These are phyloP conservation scores for Peromyscus nudipes DNA, from an alignment of 2,797 vertebrate genomes.

Conservation along the genomic window DNA sequence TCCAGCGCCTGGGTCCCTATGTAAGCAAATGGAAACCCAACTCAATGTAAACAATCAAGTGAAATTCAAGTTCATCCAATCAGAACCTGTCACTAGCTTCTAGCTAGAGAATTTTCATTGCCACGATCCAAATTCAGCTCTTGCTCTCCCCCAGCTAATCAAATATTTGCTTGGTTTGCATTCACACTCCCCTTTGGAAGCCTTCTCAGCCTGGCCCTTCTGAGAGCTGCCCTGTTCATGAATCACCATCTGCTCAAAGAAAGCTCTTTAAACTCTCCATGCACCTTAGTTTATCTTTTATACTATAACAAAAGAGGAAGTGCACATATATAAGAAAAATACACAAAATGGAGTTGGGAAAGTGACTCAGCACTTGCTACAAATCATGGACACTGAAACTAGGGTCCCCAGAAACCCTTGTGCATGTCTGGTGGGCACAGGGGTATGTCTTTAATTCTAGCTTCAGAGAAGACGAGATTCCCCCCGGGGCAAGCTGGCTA, in stretches of 20 bases:
- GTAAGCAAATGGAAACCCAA: conserved; percentile 36
- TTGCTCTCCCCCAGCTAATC: neutral
- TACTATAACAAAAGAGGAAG: neutral
- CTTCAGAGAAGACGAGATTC: neutral
- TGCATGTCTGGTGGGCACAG: neutral
- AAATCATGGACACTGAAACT: neutral
- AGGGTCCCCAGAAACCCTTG: neutral
- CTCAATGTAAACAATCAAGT: conserved; percentile 1
- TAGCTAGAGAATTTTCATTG: neutral
- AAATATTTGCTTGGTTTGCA: conserved; percentile 26
- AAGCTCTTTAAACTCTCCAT: neutral
- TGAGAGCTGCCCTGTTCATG: neutral
- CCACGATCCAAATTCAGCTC: neutral
- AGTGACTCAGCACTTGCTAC: neutral
- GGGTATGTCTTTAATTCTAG: neutral
- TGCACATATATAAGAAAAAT: neutral
- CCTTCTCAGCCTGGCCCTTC: neutral
- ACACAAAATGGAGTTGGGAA: neutral
- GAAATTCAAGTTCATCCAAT: neutral
- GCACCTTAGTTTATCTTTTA: neutral
- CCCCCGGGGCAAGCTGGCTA: neutral
- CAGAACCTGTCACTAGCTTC: neutral
- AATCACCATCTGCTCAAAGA: neutral
- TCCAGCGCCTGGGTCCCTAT: neutral
- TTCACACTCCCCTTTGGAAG: neutral